Evolutionary conservation across 1,140 invertebrate species (phyloP), one percentile per base, ranked within the genome.

Genomic region (Formica selysi): DNA sequence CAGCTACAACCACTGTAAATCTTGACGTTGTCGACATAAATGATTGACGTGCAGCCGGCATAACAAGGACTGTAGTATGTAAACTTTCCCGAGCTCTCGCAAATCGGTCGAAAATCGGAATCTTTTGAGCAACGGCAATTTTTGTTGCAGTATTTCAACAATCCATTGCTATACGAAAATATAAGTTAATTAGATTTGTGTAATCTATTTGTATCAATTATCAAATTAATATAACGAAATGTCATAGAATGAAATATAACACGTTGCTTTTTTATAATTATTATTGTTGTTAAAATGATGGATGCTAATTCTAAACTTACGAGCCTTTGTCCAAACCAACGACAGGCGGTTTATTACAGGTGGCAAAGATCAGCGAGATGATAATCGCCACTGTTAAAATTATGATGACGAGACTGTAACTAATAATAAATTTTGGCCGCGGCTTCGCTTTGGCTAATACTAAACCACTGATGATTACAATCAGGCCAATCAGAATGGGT

Each of bases 41-140:
- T 89, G 10, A 93, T 86, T 0, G 81, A 68, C 3, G 91, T 92
- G 91, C 97, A 98, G 19, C 97, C 97, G 44, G 97, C 97, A 86
- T 96, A 96, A 92, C 97, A 98, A 10, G 97, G 96, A 11, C 96
- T 97, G 89, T 97, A 97, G 93, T 96, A 97, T 0, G 96, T 97
- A 10, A 94, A 90, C 0, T 89, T 93, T 7, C 95, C 95, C 86
- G 95, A 95, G 59, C 93, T 93, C 11, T 96, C 95, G 90, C 97
- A 97, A 16, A 97, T 95, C 1, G 97, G 97, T 70, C 96, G 95
- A 87, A 97, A 97, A 84, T 96, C 94, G 74, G 95, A 95, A 41
- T 96, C 96, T 22, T 95, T 92, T 1, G 94, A 95, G 92, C 97
- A 97, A 22, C 95, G 92, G 89, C 97, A 98, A 29, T 96, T 86